A percentile compares a stretch with the other conserved stretches of the same genome.
Evolutionary conservation across 2,888 invertebrate species (phyloP).

Genomic region (Drosophila cognata): DNA sequence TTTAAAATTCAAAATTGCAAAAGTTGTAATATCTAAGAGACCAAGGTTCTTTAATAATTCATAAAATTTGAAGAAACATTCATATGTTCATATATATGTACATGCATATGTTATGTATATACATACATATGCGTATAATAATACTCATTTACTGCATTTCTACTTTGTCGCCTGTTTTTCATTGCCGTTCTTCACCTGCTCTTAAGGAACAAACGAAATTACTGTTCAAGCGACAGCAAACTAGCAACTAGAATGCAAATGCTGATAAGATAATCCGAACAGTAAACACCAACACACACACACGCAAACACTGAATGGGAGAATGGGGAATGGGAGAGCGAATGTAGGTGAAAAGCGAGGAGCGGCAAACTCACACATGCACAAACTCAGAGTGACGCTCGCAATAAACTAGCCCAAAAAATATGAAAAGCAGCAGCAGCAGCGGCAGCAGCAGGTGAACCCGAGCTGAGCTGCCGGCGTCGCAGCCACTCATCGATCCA

Average conservation of each 20-base stretch:
- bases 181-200: background rate
- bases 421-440: constrained; percentile 6
- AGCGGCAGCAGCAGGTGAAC: constrained; percentile 47
- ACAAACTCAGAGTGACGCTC: constrained; percentile 20
- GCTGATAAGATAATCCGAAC: constrained; percentile 60
- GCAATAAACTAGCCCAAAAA: constrained; percentile 22
- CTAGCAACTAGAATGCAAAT: constrained; percentile 46
- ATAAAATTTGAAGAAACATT: background rate
- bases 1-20: background rate
- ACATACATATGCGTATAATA: background rate
- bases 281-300: constrained; percentile 19
- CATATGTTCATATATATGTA: background rate
- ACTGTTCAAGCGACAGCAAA: constrained; percentile 36
- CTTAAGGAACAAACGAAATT: constrained; percentile 35
- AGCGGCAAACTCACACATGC: background rate
- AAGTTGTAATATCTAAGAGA: background rate
- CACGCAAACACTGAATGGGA: background rate
- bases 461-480: constrained; percentile 27
- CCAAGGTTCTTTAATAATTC: background rate
- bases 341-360: background rate
- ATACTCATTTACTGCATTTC: background rate
- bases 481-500: constrained; percentile 43
- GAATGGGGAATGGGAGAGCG: background rate
- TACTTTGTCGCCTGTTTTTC: background rate
- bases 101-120: background rate